phyloP scores from a whole-genome alignment of 2,888 invertebrate species.

The Timema cristinae region DNA sequence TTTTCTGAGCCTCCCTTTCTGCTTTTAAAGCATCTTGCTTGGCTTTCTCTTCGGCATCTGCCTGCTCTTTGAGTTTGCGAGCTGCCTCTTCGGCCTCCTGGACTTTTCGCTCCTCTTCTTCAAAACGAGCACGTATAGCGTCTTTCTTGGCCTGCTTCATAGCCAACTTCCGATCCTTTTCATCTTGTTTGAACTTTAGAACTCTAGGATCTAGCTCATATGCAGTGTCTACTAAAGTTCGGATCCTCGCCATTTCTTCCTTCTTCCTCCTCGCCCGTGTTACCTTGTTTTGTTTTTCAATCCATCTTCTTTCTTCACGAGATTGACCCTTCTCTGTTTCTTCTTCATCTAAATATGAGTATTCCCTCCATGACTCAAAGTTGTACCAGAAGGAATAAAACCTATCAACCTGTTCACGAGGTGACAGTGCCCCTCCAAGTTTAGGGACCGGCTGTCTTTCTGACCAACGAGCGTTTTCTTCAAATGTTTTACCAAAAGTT shows the following conservation, averaged over 20 bases:
- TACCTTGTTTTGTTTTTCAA: slow-evolving; percentile 96
- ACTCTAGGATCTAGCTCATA: slow-evolving; percentile 94
- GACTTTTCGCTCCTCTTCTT: slow-evolving; percentile 69
- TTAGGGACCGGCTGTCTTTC: slow-evolving; percentile 79
- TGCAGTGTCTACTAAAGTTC: slow-evolving; percentile 87
- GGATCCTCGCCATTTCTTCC: slow-evolving; percentile 91
- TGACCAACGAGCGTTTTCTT: slow-evolving; percentile 86
- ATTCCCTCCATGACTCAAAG: slow-evolving; percentile 99
- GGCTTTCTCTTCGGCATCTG: slow-evolving; percentile 77
- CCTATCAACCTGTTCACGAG: slow-evolving; percentile 79
- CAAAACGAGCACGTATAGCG: slow-evolving; percentile 74
- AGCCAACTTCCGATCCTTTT: slow-evolving; percentile 84
- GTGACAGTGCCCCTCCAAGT: slow-evolving; percentile 71
- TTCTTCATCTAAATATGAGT: slow-evolving; percentile 97
- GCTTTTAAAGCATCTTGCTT: slow-evolving; percentile 76
- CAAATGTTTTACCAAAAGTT: slow-evolving; percentile 54
- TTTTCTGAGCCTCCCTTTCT: slow-evolving; percentile 81
- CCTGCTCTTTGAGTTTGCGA: slow-evolving; percentile 65
- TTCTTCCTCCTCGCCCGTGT: slow-evolving; percentile 91
- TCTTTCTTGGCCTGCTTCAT: slow-evolving; percentile 81
- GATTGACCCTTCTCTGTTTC: slow-evolving; percentile 96
- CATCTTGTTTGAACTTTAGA: slow-evolving; percentile 86
- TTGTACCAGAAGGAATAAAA: slow-evolving; percentile 99
- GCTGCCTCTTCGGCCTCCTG: slow-evolving; percentile 61
- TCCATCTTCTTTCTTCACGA: slow-evolving; percentile 94